These are phyloP conservation scores for Prinia subflava DNA, from an alignment of 2,113 vertebrate genomes.

Conservation along the genomic window DNA sequence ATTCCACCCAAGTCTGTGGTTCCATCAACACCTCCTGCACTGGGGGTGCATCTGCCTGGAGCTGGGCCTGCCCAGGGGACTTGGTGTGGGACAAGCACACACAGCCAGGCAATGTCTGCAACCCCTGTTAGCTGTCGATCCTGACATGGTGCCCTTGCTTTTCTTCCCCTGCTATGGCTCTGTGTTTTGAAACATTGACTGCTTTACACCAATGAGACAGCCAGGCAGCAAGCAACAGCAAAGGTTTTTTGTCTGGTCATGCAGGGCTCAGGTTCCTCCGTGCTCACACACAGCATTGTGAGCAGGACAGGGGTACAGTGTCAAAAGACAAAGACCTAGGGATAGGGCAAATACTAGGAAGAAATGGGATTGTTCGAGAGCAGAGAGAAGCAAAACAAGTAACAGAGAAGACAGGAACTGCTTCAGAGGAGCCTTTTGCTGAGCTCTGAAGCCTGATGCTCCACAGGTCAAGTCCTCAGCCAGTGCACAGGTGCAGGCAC, in stretches of 20 bases:
- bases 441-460: background rate
- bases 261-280: accelerated
- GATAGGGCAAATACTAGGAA: background rate
- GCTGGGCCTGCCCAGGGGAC: background rate
- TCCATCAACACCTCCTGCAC: background rate
- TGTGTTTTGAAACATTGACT: background rate
- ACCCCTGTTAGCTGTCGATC: accelerated
- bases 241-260: background rate
- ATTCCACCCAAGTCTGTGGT: accelerated
- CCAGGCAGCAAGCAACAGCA: background rate
- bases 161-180: accelerated
- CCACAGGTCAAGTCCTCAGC: background rate
- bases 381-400: background rate
- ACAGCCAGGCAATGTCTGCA: background rate
- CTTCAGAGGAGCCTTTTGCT: background rate
- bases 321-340: background rate
- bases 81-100: background rate
- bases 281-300: accelerated
- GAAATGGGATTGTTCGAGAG: background rate
- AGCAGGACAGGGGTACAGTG: background rate
- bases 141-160: accelerated
- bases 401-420: background rate
- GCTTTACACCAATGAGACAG: background rate
- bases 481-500: background rate
- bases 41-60: background rate